A percentile compares a stretch with the other conserved stretches of the same genome.
These are phyloP conservation scores for Oryzias curvinotus DNA, from an alignment of 2,113 vertebrate genomes.

Conservation along the genomic window DNA sequence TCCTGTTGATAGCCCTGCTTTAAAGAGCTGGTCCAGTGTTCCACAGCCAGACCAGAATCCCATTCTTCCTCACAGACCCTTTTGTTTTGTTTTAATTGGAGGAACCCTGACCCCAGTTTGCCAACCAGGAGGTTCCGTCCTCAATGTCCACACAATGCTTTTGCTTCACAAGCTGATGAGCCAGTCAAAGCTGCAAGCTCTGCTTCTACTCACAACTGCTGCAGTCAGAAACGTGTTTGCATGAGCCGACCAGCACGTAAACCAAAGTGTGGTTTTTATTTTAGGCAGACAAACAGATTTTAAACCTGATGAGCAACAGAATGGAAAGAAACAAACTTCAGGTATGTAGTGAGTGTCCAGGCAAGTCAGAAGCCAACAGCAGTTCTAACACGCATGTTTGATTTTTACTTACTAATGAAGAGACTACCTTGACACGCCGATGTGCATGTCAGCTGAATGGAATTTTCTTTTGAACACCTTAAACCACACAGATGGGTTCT, in stretches of 20 bases:
- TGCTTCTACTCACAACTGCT: constrained; percentile 10
- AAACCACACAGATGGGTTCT: background rate
- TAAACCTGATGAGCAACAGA: constrained; percentile 61
- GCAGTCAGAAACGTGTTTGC: constrained; percentile 41
- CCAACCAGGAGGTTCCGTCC: too few species aligned
- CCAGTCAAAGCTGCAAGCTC: background rate
- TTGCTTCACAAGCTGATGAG: too few species aligned
- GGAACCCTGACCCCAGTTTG: too few species aligned
- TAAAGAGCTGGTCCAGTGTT: too few species aligned
- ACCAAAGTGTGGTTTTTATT: constrained; percentile 68
- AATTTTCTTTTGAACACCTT: background rate
- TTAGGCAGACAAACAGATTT: constrained; percentile 70
- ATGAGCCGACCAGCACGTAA: constrained; percentile 50
- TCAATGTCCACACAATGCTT: too few species aligned
- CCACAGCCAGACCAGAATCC: too few species aligned
- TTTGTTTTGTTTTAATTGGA: too few species aligned
- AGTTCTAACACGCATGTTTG: constrained; percentile 61
- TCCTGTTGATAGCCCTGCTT: too few species aligned
- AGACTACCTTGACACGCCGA: constrained; percentile 3
- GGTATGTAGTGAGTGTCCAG: constrained; percentile 65
- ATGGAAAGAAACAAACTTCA: constrained; percentile 42
- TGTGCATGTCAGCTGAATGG: too few species aligned
- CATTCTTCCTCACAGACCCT: too few species aligned
- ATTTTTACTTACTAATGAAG: constrained; percentile 30
- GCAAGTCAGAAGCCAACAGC: constrained; percentile 14